Conservation (phyloP, 2,113 vertebrate species). For the Melanerpes aurifrons region DNA sequence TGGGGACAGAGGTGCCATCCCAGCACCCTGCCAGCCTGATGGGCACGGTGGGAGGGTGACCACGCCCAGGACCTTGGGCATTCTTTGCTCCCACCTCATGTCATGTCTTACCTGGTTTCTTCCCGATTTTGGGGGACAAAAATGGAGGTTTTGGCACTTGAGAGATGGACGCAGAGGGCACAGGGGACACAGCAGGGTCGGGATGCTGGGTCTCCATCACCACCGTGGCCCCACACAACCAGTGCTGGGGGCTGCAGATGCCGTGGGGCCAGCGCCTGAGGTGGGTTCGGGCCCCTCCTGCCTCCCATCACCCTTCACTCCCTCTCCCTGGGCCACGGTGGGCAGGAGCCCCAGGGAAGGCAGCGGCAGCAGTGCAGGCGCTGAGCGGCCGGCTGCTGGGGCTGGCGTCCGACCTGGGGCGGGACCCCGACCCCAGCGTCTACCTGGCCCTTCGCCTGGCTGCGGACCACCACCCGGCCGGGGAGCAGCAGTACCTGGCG, state of each 20-base stretch:
- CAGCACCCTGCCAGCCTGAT: rapidly evolving
- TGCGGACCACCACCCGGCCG: slow-evolving; percentile 68
- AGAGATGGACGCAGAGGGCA: rapidly evolving
- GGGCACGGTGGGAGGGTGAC: rapidly evolving
- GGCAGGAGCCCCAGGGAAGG: neutral
- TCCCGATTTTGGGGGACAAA: neutral
- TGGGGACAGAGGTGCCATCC: neutral
- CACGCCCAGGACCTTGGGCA: rapidly evolving
- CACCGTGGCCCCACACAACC: rapidly evolving
- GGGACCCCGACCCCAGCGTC: slow-evolving; percentile 84
- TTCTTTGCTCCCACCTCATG: rapidly evolving
- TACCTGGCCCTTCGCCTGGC: slow-evolving; percentile 90
- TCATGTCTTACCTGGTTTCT: neutral
- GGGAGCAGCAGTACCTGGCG: slow-evolving; percentile 79
- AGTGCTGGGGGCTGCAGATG: too few relatives aligned
- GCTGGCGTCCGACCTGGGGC: slow-evolving; percentile 47
- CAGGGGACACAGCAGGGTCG: rapidly evolving
- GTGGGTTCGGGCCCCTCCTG: neutral
- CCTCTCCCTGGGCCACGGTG: neutral
- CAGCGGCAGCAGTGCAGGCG: rapidly evolving
- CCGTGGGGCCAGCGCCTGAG: rapidly evolving
- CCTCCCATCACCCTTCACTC: neutral
- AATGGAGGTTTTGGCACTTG: neutral
- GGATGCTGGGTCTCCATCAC: neutral
- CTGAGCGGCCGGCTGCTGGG: slow-evolving; percentile 81